These are phyloP conservation scores for Marisa cornuarietis DNA, from an alignment of 1,140 invertebrate genomes.

Conservation along the genomic window DNA sequence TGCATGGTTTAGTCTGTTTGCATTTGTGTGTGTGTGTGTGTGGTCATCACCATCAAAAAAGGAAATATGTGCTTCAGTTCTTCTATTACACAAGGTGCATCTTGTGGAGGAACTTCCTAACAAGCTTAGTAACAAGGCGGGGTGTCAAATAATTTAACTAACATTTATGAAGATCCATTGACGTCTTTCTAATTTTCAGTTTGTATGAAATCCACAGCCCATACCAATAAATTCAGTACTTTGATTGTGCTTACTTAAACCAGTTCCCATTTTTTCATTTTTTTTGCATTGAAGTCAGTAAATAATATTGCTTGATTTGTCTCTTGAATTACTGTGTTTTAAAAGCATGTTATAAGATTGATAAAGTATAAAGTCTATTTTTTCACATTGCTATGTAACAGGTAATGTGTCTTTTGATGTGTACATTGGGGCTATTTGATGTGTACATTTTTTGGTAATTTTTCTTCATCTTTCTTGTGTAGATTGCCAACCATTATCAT, in stretches of 20 bases:
- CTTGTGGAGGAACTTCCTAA: not conserved
- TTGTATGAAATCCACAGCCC: constrained; percentile 1
- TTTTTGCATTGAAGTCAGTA: too few relatives aligned
- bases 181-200: not conserved
- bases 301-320: too few relatives aligned
- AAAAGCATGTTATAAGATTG: too few relatives aligned
- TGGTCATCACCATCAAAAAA: not conserved
- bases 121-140: not conserved
- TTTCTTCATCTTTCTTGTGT: too few relatives aligned
- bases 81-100: not conserved
- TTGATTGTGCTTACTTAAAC: not conserved
- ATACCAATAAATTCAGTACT: not conserved
- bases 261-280: not conserved
- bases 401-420: not conserved
- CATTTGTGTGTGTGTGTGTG: constrained; percentile 5
- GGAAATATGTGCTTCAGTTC: not conserved
- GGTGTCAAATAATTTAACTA: too few relatives aligned
- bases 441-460: not conserved
- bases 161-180: not conserved
- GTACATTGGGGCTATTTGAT: not conserved
- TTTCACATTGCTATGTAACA: not conserved
- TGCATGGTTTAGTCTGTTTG: not conserved
- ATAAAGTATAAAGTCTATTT: not conserved
- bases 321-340: too few relatives aligned
- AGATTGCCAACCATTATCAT: not conserved